Base-by-base conservation (phyloP, 2,797 vertebrate genomes). In the Enteromius viviparus region DNA sequence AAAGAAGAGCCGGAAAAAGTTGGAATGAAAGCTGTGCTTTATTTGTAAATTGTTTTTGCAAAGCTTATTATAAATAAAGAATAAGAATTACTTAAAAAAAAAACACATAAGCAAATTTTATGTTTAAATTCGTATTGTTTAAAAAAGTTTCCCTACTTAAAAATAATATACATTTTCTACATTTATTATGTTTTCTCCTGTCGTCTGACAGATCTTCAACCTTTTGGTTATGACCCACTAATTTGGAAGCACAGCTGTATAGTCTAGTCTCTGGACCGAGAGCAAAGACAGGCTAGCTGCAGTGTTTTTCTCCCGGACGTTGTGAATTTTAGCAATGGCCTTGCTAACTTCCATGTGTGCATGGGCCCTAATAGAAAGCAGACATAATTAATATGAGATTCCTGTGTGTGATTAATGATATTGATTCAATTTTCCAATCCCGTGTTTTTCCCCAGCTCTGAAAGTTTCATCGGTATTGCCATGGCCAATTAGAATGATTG, bases 401-500 rank as follows among this genome's bases (percentile, higher is more conserved):
- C 91, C 90, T 93, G 89, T 69, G 85, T 76, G 87, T 95, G 94
- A 95, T 95, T 95, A 94, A 95, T 95, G 93, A 94, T 93, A 94
- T 94, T 93, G 93, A 94, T 94, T 94, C 90, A 92, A 91, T 93
- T 94, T 94, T 93, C 93, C 91, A 91, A 92, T 92, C 84, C 87
- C 86, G 87, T 91, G 87, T 94, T 93, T 92, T 92, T 92, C 91
- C 89, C 90, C 84, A 62, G 74, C 86, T 88, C 91, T 92, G 88
- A 92, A 91, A 94, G 92, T 93, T 94, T 94, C 92, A 93, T 94
- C 93, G 91, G 91, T 83, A 88, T 94, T 95, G 93, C 93, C 93
- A 94, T 90, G 93, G 92, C 84, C 91, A 94, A 95, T 95, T 95
- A 94, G 86, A 88, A 90, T 95, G 94, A 95, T 94, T 95, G 92